phyloP scores from a whole-genome alignment of 2,113 vertebrate species.

The Anser brachyrhynchus region DNA sequence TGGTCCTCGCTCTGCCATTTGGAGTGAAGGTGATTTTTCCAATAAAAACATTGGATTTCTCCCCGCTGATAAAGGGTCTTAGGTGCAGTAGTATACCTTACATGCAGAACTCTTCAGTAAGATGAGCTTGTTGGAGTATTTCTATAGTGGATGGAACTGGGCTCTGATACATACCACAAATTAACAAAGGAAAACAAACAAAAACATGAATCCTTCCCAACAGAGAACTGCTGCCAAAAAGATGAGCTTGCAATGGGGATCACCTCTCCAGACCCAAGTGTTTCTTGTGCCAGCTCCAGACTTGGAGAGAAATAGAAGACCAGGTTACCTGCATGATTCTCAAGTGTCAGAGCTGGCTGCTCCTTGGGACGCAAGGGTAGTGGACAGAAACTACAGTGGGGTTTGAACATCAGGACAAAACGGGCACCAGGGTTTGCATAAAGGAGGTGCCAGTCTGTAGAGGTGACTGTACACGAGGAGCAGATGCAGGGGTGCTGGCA shows the following conservation, averaged over 20 bases:
- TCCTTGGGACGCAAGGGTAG: background rate
- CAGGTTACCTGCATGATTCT: background rate
- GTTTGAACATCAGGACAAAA: background rate
- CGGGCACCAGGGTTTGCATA: rapidly evolving
- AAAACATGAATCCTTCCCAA: background rate
- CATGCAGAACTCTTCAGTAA: background rate
- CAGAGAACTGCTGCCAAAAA: background rate
- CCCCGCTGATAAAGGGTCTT: background rate
- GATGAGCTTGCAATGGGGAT: background rate
- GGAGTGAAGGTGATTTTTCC: background rate
- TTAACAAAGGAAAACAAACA: background rate
- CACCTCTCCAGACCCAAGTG: background rate
- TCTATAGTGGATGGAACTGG: background rate
- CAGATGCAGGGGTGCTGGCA: background rate
- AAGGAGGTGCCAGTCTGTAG: background rate
- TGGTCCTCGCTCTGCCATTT: background rate
- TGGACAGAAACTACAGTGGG: rapidly evolving
- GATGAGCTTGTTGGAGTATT: background rate
- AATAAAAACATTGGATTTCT: background rate
- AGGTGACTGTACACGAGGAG: rapidly evolving
- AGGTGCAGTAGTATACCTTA: background rate
- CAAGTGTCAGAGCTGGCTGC: rapidly evolving
- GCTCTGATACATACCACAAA: background rate
- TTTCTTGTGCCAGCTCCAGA: background rate
- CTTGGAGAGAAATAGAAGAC: background rate